Evolutionary conservation across 2,797 vertebrate species (phyloP).

Genomic region (Coranthus polyacanthus): DNA sequence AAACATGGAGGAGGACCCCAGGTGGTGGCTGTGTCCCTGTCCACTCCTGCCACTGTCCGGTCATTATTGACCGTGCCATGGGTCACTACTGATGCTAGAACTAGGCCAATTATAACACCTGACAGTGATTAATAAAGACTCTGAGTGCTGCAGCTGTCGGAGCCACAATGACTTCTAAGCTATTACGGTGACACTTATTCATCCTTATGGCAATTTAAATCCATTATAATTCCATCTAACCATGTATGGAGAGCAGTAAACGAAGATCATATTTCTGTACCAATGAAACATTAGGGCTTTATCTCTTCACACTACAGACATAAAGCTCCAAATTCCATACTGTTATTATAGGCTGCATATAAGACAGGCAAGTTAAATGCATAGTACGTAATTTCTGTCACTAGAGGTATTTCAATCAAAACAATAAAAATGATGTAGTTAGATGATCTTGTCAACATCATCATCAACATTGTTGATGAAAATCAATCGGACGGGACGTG

Average conservation of each 20-base stretch:
- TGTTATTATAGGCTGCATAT: neutral
- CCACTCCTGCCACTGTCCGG: slow-evolving; percentile 43
- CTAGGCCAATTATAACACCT: slow-evolving; percentile 44
- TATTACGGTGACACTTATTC: slow-evolving; percentile 36
- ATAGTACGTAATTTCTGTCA: no score
- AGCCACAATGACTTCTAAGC: slow-evolving; percentile 25
- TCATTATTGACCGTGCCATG: slow-evolving; percentile 67
- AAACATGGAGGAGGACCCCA: slow-evolving; percentile 70
- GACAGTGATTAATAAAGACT: slow-evolving; percentile 51
- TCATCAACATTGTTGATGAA: no score
- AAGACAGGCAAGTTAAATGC: neutral
- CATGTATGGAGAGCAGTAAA: slow-evolving; percentile 10
- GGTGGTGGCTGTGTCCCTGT: slow-evolving; percentile 64
- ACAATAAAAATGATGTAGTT: no score
- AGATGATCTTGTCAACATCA: no score
- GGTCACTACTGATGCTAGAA: slow-evolving; percentile 47
- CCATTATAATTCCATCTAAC: slow-evolving; percentile 35
- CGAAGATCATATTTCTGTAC: slow-evolving; percentile 5
- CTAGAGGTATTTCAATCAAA: no score
- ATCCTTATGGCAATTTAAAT: slow-evolving; percentile 33
- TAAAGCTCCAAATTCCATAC: neutral
- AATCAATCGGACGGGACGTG: no score
- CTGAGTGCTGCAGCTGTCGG: slow-evolving; percentile 14
- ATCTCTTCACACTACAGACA: slow-evolving; percentile 1
- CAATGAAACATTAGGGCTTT: slow-evolving; percentile 5